Evolutionary conservation across 2,113 vertebrate species (phyloP).

Genomic region (Balaeniceps rex): DNA sequence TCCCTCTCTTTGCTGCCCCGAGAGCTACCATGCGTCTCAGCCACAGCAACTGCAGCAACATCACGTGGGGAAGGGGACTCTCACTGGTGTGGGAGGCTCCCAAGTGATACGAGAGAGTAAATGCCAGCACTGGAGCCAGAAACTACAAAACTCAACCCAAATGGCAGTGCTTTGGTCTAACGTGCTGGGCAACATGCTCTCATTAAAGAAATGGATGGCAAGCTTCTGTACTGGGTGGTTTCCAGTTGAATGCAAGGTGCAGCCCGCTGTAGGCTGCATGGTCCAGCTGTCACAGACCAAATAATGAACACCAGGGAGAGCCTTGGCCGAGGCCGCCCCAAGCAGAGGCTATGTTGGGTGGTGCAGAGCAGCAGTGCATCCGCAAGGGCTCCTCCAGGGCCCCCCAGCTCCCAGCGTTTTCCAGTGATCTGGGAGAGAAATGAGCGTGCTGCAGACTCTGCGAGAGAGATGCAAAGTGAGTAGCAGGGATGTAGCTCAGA

Average conservation of each 20-base stretch:
- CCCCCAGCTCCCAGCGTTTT: neutral
- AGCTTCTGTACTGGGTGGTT: neutral
- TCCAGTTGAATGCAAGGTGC: neutral
- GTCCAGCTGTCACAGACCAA: neutral
- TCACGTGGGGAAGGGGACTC: fast-evolving
- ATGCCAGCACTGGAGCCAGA: neutral
- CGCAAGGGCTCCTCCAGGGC: neutral
- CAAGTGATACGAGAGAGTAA: neutral
- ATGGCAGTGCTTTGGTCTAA: neutral
- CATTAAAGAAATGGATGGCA: neutral
- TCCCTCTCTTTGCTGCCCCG: neutral
- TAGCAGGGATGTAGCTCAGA: neutral
- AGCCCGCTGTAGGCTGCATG: neutral
- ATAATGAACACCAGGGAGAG: neutral
- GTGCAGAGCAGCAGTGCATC: neutral
- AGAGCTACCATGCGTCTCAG: neutral
- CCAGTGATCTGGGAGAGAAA: neutral
- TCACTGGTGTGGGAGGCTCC: neutral
- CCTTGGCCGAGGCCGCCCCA: neutral
- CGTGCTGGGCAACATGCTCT: fast-evolving
- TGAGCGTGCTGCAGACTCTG: neutral
- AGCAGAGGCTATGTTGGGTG: neutral
- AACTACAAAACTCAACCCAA: neutral
- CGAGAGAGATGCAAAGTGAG: neutral
- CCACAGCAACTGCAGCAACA: neutral